Percentiles rank a stretch among this genome's conserved stretches.
These are phyloP conservation scores for Tortricodes alternella DNA, from an alignment of 2,888 invertebrate genomes.

Conservation along the genomic window DNA sequence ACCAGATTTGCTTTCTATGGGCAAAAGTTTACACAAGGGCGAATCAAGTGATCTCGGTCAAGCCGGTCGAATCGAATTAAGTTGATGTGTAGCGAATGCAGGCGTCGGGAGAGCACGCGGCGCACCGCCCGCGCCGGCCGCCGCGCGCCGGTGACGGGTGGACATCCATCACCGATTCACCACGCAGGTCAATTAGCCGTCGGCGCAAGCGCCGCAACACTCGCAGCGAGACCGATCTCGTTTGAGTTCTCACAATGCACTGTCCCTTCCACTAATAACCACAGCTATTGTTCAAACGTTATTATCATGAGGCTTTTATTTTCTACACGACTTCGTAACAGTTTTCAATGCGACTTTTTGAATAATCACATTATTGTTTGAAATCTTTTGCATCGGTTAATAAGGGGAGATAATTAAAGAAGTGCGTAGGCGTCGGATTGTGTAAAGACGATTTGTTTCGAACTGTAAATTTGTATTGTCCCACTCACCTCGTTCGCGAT, in stretches of 20 bases:
- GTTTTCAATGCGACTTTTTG: conserved; percentile 25
- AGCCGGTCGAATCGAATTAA: conserved; percentile 55
- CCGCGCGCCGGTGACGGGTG: conserved; percentile 34
- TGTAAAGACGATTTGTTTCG: conserved; percentile 38
- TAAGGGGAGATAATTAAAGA: conserved; percentile 33
- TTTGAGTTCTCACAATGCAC: conserved; percentile 36
- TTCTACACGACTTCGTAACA: conserved; percentile 38
- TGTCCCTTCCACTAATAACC: conserved; percentile 41
- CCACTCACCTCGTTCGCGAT: conserved; percentile 56
- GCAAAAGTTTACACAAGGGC: conserved; percentile 24
- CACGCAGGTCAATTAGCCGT: conserved; percentile 68
- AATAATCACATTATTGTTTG: conserved; percentile 28
- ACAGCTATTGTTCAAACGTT: conserved; percentile 47
- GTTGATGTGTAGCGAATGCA: conserved; percentile 60
- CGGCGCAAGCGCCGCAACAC: conserved; percentile 31
- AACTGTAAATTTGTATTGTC: conserved; percentile 49
- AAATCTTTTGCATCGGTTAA: conserved; percentile 18
- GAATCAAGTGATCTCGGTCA: conserved; percentile 45
- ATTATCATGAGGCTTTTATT: conserved; percentile 34
- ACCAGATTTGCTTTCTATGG: conserved; percentile 33
- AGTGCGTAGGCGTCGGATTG: conserved; percentile 36
- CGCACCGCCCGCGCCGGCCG: conserved; percentile 38
- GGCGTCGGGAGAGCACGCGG: conserved; percentile 48
- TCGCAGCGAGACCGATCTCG: conserved; percentile 42
- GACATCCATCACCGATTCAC: conserved; percentile 72